Conservation (phyloP, 2,797 vertebrate species). For the Stomatorhinus walkeri region DNA sequence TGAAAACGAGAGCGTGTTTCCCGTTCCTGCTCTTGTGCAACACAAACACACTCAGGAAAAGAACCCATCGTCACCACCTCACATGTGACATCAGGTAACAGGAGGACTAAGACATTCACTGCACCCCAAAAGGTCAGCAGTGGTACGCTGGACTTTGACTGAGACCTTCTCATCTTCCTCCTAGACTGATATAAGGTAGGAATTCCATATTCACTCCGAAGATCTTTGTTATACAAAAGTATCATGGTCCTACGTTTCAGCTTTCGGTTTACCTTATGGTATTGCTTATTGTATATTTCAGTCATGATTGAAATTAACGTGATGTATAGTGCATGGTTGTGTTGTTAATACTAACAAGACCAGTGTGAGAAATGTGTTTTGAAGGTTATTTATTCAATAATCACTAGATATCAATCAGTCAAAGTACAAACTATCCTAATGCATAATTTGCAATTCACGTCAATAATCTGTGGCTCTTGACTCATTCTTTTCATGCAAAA, state of each 20-base stretch:
- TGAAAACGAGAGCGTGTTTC: slow-evolving; percentile 5
- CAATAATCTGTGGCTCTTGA: not conserved
- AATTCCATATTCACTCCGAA: slow-evolving; percentile 48
- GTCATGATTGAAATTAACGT: not conserved
- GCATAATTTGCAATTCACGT: not conserved
- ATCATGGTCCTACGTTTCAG: not conserved
- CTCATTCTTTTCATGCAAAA: not conserved
- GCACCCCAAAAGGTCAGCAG: slow-evolving; percentile 29
- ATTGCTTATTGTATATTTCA: slow-evolving; percentile 3
- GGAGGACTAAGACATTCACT: slow-evolving; percentile 18
- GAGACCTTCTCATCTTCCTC: slow-evolving; percentile 37
- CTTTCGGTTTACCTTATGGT: not conserved
- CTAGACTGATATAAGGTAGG: slow-evolving; percentile 56
- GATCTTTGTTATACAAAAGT: slow-evolving; percentile 12
- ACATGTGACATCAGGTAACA: slow-evolving; percentile 24
- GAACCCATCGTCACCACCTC: slow-evolving; percentile 23
- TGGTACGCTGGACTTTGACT: slow-evolving; percentile 32
- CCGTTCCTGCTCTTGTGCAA: slow-evolving; percentile 56
- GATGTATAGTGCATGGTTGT: not conserved
- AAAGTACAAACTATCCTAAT: not conserved
- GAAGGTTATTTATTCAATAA: not conserved
- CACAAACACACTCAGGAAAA: slow-evolving; percentile 45
- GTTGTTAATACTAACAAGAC: not conserved
- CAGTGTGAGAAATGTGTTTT: not conserved
- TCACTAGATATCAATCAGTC: not conserved